Base-by-base conservation (phyloP, 2,888 invertebrate species). In the Acronicta alni region DNA sequence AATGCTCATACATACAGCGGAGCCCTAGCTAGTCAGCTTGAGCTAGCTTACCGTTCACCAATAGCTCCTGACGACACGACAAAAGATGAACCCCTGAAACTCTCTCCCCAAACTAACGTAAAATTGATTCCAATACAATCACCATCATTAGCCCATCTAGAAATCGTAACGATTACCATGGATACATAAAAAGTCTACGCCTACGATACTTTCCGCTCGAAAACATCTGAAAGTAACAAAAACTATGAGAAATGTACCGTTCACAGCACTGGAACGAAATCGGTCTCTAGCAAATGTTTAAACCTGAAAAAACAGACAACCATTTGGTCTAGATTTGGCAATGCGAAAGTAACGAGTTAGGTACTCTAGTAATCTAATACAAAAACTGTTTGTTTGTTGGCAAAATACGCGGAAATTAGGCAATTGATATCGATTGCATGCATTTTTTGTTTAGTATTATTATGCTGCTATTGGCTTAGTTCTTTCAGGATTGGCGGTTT, bases 161-260 rank as follows among this genome's bases (percentile, higher is more conserved):
- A 51, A 42, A 35, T 38, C 32, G 45, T 20, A 7, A 20, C 52
- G 37, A 52, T 48, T 55, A 66, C 14, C 38, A 23, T 4, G 6
- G 23, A 58, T 18, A 37, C 32, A 57, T 39, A 67, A 54, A 67
- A 61, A 67, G 10, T 39, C 23, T 9, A 16, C 20, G 35, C 35
- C 38, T 37, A 30, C 49, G 35, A 39, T 39, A 53, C 9, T 72
- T 69, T 54, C 60, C 67, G 74, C 75, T 75, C 52, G 60, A 54
- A 54, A 63, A 66, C 48, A 71, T 65, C 57, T 30, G 71, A 71
- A 73, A 75, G 77, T 70, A 59, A 66, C 60, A 67, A 74, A 77
- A 67, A 74, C 53, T 39, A 59, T 54, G 46, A 66, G 53, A 72
- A 68, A 59, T 61, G 55, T 56, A 54, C 70, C 60, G 63, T 56